Evolutionary conservation across 2,113 vertebrate genomes (phyloP).

Genomic region (Pholis gunnellus): DNA sequence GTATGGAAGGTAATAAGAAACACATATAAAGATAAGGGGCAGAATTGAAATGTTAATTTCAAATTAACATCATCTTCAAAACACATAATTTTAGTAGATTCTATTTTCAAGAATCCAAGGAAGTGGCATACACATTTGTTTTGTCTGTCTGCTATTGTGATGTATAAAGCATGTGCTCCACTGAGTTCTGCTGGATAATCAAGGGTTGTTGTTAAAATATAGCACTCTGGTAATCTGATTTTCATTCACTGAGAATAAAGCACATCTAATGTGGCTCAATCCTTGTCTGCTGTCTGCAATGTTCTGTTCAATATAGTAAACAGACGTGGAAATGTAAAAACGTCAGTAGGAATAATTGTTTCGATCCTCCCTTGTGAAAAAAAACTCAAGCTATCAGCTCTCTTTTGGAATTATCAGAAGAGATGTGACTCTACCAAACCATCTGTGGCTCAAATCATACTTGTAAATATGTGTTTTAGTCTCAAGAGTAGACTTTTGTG

Average conservation of each 20-base stretch:
- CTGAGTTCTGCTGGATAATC: background rate
- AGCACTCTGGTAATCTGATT: background rate
- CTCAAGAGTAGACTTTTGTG: background rate
- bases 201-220: background rate
- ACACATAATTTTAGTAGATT: background rate
- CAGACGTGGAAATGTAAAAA: conserved; percentile 5
- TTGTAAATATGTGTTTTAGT: background rate
- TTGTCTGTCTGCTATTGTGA: background rate
- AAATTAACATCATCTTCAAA: background rate
- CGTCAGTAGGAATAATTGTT: background rate
- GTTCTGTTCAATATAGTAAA: background rate
- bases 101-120: background rate
- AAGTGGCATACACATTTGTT: background rate
- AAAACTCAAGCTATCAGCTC: background rate
- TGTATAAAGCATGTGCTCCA: background rate
- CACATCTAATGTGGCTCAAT: background rate
- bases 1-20: background rate
- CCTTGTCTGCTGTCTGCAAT: background rate
- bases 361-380: background rate
- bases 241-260: background rate
- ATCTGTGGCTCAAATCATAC: background rate
- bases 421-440: background rate
- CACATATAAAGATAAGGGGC: background rate
- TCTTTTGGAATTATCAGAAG: background rate
- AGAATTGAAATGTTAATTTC: background rate